phyloP scores from a whole-genome alignment of 35 echinoderm and acorn worm genomes.

The Hemicentrotus pulcherrimus region DNA sequence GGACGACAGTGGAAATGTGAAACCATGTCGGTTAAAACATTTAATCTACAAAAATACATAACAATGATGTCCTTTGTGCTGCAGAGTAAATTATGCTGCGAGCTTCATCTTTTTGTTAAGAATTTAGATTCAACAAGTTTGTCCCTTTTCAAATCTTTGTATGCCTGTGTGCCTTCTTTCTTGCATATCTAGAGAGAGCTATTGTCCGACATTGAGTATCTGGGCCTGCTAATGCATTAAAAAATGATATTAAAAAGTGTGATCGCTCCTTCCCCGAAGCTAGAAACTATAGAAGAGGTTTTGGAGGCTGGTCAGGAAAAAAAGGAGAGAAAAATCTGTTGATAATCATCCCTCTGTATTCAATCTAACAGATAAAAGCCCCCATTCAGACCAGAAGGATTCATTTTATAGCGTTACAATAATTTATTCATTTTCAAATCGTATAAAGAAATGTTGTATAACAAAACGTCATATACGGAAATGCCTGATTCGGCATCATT shows the following conservation, averaged over 20 bases:
- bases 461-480: too few species aligned
- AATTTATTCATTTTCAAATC: too few species aligned
- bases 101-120: not conserved
- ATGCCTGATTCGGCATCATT: too few species aligned
- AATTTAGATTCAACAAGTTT: not conserved
- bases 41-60: constrained; percentile 36
- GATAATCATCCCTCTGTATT: not conserved
- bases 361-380: not conserved
- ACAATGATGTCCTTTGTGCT: constrained; percentile 22
- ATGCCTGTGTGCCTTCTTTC: not conserved
- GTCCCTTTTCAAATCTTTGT: not conserved
- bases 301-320: not conserved
- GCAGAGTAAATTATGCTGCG: not conserved
- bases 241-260: constrained; percentile 5
- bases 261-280: not conserved
- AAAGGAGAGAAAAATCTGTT: not conserved
- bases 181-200: not conserved
- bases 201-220: not conserved
- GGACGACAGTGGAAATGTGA: not conserved
- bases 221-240: not conserved
- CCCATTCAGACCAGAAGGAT: too few species aligned
- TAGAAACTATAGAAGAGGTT: not conserved
- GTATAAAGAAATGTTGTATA: too few species aligned
- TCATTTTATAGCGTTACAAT: too few species aligned
- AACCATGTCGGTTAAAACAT: constrained; percentile 26